Evolutionary conservation across 2,113 vertebrate species (phyloP).

Genomic region (Otus sunia): DNA sequence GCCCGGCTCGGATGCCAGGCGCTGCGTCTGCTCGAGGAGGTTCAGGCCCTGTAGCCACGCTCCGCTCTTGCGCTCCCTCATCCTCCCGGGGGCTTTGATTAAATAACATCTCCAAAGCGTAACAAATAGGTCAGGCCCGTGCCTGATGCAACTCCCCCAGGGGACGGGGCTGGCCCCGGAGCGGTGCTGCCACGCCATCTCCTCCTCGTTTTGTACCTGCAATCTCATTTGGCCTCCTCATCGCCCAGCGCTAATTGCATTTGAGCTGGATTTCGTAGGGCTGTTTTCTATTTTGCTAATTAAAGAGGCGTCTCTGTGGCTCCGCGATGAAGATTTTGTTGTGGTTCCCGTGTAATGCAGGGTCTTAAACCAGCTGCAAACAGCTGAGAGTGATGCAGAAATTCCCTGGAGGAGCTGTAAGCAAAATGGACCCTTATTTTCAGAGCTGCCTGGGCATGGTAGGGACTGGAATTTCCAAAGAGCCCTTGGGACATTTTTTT

Average conservation of each 20-base stretch:
- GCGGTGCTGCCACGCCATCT: not conserved
- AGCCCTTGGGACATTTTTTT: no score
- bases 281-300: slow-evolving; percentile 15
- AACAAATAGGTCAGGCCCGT: not conserved
- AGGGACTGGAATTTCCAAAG: not conserved
- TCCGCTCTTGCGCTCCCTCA: accelerated
- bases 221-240: slow-evolving; percentile 19
- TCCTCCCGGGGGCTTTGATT: not conserved
- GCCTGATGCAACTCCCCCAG: not conserved
- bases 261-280: not conserved
- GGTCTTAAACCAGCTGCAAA: not conserved
- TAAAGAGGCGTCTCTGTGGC: slow-evolving; percentile 37
- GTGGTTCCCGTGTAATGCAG: not conserved
- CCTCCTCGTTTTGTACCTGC: not conserved
- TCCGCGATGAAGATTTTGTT: not conserved
- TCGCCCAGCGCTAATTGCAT: not conserved
- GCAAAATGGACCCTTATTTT: not conserved
- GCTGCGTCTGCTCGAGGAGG: not conserved
- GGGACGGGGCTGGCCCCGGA: not conserved
- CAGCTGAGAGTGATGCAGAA: not conserved
- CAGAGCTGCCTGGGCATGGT: not conserved
- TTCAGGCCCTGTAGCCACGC: not conserved
- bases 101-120: not conserved
- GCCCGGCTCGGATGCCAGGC: not conserved
- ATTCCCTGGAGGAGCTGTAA: not conserved